Base-by-base conservation (phyloP, 2,888 invertebrate genomes). In the Megalurothrips usitatus region DNA sequence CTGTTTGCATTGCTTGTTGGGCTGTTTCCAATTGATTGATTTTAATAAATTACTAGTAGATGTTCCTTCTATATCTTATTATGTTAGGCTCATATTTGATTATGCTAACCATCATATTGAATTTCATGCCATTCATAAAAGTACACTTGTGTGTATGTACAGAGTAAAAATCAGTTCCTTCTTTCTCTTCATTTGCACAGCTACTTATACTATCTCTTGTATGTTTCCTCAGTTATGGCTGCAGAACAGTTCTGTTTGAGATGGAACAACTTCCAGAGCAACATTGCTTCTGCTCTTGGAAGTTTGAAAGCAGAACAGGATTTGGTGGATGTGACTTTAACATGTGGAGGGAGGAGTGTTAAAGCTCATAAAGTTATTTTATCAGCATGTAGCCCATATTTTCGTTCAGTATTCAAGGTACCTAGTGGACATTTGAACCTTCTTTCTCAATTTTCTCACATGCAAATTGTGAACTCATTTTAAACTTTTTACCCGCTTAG, bases 311-410 rank as follows among this genome's bases (percentile, higher is more conserved):
- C 89, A 84, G 92, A 92, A 17, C 92, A 92, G 87, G 91, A 92
- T 87, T 89, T 93, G 85, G 92, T 92, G 82, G 93, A 93, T 88
- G 92, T 93, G 85, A 93, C 93, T 83, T 88, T 93, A 85, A 92
- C 92, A 85, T 92, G 92, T 86, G 93, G 93, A 87, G 93, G 92
- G 84, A 89, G 89, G 87, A 91, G 91, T 86, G 90, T 93, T 86
- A 92, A 92, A 89, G 93, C 93, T 84, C 93, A 93, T 86, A 93
- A 92, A 90, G 91, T 93, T 86, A 92, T 93, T 86, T 88, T 93
- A 86, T 92, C 92, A 85, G 92, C 92, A 83, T 93, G 92, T 88
- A 93, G 92, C 86, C 92, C 92, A 84, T 93, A 93, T 89, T 93
- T 93, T 88, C 90, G 92, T 86, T 91, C 90, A 87, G 91, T 93